Evolutionary conservation across 2,113 vertebrate genomes (phyloP).

Genomic region (Gadus chalcogrammus): DNA sequence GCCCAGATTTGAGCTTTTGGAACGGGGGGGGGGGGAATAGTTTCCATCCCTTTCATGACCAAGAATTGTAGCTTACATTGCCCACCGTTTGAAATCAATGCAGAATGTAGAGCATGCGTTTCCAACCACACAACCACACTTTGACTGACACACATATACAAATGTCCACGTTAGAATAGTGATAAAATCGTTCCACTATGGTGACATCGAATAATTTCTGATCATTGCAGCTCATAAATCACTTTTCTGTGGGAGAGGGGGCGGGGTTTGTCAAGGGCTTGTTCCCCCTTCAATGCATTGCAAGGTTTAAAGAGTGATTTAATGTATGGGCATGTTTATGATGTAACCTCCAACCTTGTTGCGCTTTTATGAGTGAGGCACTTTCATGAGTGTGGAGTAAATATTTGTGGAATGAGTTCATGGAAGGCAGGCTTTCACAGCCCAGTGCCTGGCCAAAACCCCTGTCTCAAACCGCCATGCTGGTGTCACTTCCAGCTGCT

Average conservation of each 20-base stretch:
- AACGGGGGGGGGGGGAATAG: background rate
- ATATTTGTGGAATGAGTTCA: conserved; percentile 52
- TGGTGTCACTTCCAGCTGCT: no score
- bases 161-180: no score
- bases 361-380: conserved; percentile 44
- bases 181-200: no score
- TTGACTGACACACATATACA: background rate
- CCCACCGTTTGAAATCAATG: conserved; percentile 18
- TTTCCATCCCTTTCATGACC: conserved; percentile 52
- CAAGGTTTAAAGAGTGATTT: conserved; percentile 44
- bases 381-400: conserved; percentile 47
- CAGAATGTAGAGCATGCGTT: background rate
- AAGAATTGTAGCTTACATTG: conserved; percentile 30
- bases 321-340: conserved; percentile 45
- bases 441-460: background rate
- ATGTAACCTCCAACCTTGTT: conserved; percentile 41
- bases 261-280: conserved; percentile 13
- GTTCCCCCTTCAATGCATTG: conserved; percentile 15
- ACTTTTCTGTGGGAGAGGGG: conserved; percentile 15
- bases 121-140: background rate
- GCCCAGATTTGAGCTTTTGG: no score
- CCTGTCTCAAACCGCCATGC: no score
- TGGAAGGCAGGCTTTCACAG: conserved; percentile 8
- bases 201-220: background rate
- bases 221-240: conserved; percentile 9